Evolutionary conservation across 2,113 vertebrate genomes (phyloP).

Genomic region (Cheirogaleus medius): DNA sequence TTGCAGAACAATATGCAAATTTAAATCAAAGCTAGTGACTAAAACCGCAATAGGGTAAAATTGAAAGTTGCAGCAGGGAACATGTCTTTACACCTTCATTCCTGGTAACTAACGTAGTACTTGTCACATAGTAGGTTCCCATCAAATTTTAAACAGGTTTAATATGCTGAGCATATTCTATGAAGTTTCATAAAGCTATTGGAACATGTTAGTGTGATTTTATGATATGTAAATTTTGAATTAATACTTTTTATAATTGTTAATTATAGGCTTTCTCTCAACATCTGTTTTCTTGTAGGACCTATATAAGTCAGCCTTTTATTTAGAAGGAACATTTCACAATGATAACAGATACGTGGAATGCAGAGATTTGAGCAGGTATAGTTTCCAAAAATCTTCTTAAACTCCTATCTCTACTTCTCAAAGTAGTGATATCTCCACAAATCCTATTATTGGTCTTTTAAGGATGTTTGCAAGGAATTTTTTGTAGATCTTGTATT

Average conservation of each 20-base stretch:
- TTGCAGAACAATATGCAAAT: not conserved
- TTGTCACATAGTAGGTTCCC: not conserved
- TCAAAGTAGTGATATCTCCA: not conserved
- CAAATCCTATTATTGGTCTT: not conserved
- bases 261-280: not conserved
- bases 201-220: not conserved
- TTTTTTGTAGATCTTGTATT: constrained; percentile 15
- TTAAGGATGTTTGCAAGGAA: not conserved
- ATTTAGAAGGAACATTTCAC: constrained; percentile 96
- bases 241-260: not conserved
- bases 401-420: constrained; percentile 31
- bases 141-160: not conserved
- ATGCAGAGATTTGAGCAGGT: constrained; percentile 96
- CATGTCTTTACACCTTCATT: not conserved
- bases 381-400: constrained; percentile 30
- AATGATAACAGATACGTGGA: constrained; percentile 93
- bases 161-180: not conserved
- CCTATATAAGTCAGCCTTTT: constrained; percentile 95
- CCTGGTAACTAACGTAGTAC: not conserved
- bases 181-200: not conserved
- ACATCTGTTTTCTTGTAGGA: constrained; percentile 86
- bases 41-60: constrained; percentile 32
- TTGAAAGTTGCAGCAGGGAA: not conserved
- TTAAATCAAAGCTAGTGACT: constrained; percentile 1
- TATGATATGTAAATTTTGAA: not conserved